phyloP scores from a whole-genome alignment of 1,140 invertebrate genomes.

The Drosophila lacteicornis region DNA sequence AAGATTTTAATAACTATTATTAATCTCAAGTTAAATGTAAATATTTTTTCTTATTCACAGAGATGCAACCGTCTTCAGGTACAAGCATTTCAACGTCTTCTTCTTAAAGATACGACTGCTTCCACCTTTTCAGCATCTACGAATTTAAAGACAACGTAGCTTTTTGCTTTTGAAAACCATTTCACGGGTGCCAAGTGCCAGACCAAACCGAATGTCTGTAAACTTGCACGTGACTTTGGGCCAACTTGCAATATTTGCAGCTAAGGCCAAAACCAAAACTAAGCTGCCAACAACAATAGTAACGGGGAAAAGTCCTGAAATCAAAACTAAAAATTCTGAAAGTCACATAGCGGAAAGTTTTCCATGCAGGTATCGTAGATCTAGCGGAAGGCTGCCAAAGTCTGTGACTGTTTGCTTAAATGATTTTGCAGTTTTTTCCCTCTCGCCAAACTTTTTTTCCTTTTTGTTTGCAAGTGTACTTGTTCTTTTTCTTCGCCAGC shows the following conservation, averaged over 20 bases:
- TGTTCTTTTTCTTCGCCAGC: constrained; percentile 16
- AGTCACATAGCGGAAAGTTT: constrained; percentile 80
- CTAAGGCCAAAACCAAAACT: constrained; percentile 59
- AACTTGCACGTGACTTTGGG: constrained; percentile 81
- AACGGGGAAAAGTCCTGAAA: constrained; percentile 59
- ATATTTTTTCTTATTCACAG: too few species aligned
- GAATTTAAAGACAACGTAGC: constrained; percentile 30
- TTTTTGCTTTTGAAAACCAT: constrained; percentile 25
- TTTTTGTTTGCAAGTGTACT: constrained; percentile 41
- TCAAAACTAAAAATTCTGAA: constrained; percentile 83
- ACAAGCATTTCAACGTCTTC: neutral
- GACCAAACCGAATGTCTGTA: constrained; percentile 73
- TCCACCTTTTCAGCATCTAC: neutral
- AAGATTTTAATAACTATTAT: neutral
- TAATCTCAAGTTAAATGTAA: neutral
- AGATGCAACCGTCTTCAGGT: too few species aligned
- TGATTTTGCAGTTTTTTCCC: constrained; percentile 70
- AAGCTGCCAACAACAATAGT: constrained; percentile 64
- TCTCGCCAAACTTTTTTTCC: constrained; percentile 22
- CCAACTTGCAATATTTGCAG: constrained; percentile 76
- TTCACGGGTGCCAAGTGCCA: constrained; percentile 43
- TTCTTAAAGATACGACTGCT: neutral
- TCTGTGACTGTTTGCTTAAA: constrained; percentile 81
- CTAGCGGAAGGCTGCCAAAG: constrained; percentile 69
- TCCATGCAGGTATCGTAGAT: constrained; percentile 50